These are phyloP conservation scores for Capromys pilorides DNA, from an alignment of 2,797 vertebrate genomes.

Conservation along the genomic window DNA sequence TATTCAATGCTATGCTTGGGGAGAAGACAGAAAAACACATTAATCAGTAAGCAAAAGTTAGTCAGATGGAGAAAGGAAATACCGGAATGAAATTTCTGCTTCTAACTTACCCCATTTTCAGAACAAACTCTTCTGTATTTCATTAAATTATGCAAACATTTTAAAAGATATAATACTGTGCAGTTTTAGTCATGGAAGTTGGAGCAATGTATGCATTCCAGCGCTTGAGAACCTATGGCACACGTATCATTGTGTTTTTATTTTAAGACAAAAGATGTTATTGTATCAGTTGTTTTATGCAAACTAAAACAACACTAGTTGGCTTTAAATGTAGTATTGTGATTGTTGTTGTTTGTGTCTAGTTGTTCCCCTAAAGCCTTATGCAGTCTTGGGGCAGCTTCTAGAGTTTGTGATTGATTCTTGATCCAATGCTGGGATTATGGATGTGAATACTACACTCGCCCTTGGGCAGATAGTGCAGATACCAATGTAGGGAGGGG, in stretches of 20 bases:
- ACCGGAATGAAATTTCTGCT: slow-evolving; percentile 42
- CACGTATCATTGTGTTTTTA: not conserved
- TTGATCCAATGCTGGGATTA: too few relatives aligned
- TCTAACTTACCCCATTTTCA: slow-evolving; percentile 1
- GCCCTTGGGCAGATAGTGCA: too few relatives aligned
- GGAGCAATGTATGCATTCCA: not conserved
- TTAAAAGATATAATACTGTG: slow-evolving; percentile 40
- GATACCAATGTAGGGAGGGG: too few relatives aligned
- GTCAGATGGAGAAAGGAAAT: slow-evolving; percentile 61
- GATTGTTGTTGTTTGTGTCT: too few relatives aligned
- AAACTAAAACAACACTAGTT: not conserved
- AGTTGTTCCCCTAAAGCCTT: too few relatives aligned
- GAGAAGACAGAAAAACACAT: slow-evolving; percentile 65
- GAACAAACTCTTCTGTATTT: slow-evolving; percentile 32
- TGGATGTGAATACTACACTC: too few relatives aligned
- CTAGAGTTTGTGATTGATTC: too few relatives aligned
- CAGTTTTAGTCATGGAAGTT: slow-evolving; percentile 28
- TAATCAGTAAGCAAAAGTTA: slow-evolving; percentile 71
- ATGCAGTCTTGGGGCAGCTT: too few relatives aligned
- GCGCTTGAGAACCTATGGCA: not conserved
- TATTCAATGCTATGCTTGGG: slow-evolving; percentile 59
- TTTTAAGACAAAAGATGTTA: not conserved
- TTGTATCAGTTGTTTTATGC: not conserved
- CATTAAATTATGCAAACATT: slow-evolving; percentile 41
- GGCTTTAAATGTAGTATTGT: not conserved